Conservation (phyloP, 2,797 vertebrate genomes). For the Coranthus polyacanthus region DNA sequence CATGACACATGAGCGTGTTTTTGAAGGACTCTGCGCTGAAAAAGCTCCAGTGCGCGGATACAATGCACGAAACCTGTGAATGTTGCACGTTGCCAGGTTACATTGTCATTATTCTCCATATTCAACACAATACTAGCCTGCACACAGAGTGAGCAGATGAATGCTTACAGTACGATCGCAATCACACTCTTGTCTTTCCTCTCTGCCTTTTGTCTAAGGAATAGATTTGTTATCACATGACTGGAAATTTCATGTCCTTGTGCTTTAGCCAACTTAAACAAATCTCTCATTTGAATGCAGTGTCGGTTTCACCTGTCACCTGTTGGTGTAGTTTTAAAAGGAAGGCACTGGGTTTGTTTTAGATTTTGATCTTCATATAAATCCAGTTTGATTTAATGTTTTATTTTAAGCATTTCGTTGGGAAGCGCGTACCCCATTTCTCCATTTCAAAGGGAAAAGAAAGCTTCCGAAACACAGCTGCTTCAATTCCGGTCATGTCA, state of each 20-base stretch:
- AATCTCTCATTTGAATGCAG: constrained; percentile 3
- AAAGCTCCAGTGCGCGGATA: not conserved
- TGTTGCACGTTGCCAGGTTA: constrained; percentile 36
- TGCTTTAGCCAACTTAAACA: constrained; percentile 16
- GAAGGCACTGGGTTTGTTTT: too few relatives aligned
- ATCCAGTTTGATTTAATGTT: not conserved
- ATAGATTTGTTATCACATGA: constrained; percentile 15
- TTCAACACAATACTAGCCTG: not conserved
- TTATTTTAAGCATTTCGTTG: not conserved
- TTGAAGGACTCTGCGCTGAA: constrained; percentile 5
- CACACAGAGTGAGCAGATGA: not conserved
- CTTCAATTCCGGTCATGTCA: not conserved
- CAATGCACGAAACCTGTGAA: constrained; percentile 25
- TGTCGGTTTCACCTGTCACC: not conserved
- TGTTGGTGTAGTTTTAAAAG: constrained; percentile 3
- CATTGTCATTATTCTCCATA: not conserved
- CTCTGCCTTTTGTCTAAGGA: constrained; percentile 11
- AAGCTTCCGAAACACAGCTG: too few relatives aligned
- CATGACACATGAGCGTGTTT: constrained; percentile 4
- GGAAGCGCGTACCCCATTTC: not conserved
- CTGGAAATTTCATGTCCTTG: constrained; percentile 1
- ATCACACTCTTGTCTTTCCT: not conserved
- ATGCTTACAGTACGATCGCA: not conserved
- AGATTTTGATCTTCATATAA: too few relatives aligned
- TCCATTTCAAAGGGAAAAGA: too few relatives aligned